phyloP scores from a whole-genome alignment of 2,113 vertebrate genomes.

The Phyllostomus hastatus region DNA sequence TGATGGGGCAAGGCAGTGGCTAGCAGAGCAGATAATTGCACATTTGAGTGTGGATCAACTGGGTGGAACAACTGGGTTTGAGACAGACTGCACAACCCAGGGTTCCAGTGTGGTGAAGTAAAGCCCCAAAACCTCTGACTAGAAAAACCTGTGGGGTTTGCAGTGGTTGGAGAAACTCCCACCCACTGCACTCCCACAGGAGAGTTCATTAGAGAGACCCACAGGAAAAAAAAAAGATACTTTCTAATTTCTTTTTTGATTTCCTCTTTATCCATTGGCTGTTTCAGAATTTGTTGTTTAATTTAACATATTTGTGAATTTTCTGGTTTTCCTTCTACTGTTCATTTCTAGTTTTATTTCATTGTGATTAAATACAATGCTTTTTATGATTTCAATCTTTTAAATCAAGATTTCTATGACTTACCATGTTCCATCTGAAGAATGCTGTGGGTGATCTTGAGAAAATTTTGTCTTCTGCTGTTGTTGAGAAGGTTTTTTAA shows the following conservation, averaged over 20 bases:
- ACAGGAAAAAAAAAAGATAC: neutral
- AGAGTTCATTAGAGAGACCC: too few relatives aligned
- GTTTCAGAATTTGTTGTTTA: neutral
- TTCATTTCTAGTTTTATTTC: neutral
- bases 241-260: neutral
- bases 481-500: neutral
- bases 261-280: neutral
- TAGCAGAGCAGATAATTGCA: too few relatives aligned
- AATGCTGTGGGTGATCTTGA: neutral
- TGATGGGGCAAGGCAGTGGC: too few relatives aligned
- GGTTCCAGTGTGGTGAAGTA: too few relatives aligned
- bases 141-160: too few relatives aligned
- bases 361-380: neutral
- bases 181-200: too few relatives aligned
- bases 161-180: too few relatives aligned
- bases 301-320: neutral
- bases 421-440: neutral
- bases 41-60: too few relatives aligned
- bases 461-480: neutral
- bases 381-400: neutral
- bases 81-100: too few relatives aligned
- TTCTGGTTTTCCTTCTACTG: neutral
- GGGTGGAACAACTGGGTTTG: too few relatives aligned
- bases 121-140: too few relatives aligned
- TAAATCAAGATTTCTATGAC: neutral